These are phyloP conservation scores for Protula sp. DNA, from an alignment of 2,888 invertebrate species.

Conservation along the genomic window DNA sequence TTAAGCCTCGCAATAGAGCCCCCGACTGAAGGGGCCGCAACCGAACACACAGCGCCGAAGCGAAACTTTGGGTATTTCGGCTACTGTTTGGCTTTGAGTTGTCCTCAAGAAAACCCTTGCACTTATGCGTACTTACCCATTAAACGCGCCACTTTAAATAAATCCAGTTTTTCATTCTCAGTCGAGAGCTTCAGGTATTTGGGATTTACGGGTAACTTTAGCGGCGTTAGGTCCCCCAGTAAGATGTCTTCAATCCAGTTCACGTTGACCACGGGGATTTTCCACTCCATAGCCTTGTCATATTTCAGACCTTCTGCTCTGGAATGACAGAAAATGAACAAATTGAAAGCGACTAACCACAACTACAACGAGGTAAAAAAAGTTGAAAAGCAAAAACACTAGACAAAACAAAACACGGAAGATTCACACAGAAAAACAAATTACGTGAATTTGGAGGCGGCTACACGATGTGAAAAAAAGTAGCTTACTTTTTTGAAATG, in stretches of 20 bases:
- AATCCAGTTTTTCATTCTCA: conserved; percentile 57
- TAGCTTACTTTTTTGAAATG: conserved; percentile 54
- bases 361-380: conserved; percentile 2
- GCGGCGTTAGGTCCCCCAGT: conserved; percentile 77
- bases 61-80: too few relatives aligned
- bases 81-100: too few relatives aligned
- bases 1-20: too few relatives aligned
- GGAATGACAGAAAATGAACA: conserved; percentile 19
- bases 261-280: conserved; percentile 83
- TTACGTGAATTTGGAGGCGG: too few relatives aligned
- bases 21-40: too few relatives aligned
- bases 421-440: too few relatives aligned
- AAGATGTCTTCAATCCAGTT: conserved; percentile 90
- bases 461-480: too few relatives aligned
- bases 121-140: conserved; percentile 86
- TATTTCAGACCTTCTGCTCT: conserved; percentile 84
- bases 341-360: too few relatives aligned
- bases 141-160: conserved; percentile 69
- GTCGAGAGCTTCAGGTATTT: conserved; percentile 80
- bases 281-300: conserved; percentile 85
- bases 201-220: conserved; percentile 54
- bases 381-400: background rate
- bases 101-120: too few relatives aligned
- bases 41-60: too few relatives aligned
- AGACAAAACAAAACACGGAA: too few relatives aligned